Conservation (phyloP, 2,113 vertebrate genomes). For the Amphiprion ocellaris region DNA sequence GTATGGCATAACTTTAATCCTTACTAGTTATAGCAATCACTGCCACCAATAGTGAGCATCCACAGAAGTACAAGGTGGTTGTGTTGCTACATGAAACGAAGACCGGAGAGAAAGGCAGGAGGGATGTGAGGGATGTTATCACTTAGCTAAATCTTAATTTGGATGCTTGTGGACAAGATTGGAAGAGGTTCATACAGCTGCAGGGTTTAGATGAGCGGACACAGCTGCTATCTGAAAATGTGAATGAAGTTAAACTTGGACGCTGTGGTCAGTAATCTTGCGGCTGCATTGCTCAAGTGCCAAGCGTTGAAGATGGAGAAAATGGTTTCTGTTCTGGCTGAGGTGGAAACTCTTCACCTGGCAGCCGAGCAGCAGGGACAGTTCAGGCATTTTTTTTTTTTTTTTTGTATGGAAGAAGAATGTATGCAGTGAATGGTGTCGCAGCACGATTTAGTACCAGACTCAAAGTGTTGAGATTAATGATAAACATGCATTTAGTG, state of each 20-base stretch:
- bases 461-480: constrained; percentile 23
- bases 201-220: constrained; percentile 63
- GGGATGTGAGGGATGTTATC: constrained; percentile 43
- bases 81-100: not conserved
- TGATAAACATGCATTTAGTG: constrained; percentile 37
- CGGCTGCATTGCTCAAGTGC: constrained; percentile 36
- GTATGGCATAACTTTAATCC: constrained; percentile 6
- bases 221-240: constrained; percentile 64
- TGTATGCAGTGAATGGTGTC: not conserved
- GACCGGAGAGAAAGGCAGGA: constrained; percentile 23
- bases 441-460: constrained; percentile 2
- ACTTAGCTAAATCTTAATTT: constrained; percentile 47
- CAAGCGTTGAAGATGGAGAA: constrained; percentile 34
- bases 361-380: constrained; percentile 8
- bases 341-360: constrained; percentile 49
- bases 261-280: constrained; percentile 60
- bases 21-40: constrained; percentile 1
- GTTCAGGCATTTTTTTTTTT: not conserved
- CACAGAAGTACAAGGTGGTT: not conserved
- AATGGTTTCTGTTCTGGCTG: constrained; percentile 24
- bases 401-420: not conserved
- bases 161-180: constrained; percentile 47
- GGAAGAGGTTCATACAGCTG: constrained; percentile 67
- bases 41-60: constrained; percentile 6
- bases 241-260: constrained; percentile 67